A percentile compares a stretch with the other conserved stretches of the same genome.
These are phyloP conservation scores for Myotis daubentonii DNA, from an alignment of 2,797 vertebrate genomes.

Conservation along the genomic window DNA sequence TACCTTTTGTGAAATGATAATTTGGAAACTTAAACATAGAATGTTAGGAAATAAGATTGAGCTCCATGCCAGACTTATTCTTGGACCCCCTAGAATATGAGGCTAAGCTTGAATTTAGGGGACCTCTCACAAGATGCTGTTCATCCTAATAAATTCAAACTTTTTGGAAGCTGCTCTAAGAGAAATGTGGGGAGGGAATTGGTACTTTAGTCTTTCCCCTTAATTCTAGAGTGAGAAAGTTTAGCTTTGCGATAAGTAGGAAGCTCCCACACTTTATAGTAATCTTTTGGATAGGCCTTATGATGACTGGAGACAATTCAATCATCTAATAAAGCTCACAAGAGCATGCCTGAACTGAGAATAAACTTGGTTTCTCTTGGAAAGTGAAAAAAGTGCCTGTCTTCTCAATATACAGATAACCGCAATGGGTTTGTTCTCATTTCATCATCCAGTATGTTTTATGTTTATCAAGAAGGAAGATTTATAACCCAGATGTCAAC, in stretches of 20 bases:
- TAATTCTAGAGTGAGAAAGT: not conserved
- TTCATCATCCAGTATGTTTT: not conserved
- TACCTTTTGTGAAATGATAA: not conserved
- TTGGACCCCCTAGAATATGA: not conserved
- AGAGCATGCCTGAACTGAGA: not conserved
- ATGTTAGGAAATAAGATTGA: not conserved
- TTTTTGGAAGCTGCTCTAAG: not conserved
- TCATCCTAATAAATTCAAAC: not conserved
- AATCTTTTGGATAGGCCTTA: not conserved
- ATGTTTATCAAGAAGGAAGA: not conserved
- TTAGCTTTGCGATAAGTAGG: not conserved
- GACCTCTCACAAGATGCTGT: not conserved
- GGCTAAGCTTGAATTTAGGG: not conserved
- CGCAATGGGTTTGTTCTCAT: not conserved
- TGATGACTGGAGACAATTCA: not conserved
- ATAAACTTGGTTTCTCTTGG: not conserved
- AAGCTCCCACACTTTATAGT: not conserved
- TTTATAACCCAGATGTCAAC: not conserved
- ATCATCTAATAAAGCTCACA: not conserved
- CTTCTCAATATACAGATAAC: not conserved
- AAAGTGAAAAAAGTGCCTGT: not conserved
- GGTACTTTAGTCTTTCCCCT: not conserved
- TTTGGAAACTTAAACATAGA: slow-evolving; percentile 20
- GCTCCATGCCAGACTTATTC: not conserved
- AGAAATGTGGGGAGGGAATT: not conserved